Base-by-base conservation (phyloP, 2,888 invertebrate genomes). In the Melolontha melolontha region DNA sequence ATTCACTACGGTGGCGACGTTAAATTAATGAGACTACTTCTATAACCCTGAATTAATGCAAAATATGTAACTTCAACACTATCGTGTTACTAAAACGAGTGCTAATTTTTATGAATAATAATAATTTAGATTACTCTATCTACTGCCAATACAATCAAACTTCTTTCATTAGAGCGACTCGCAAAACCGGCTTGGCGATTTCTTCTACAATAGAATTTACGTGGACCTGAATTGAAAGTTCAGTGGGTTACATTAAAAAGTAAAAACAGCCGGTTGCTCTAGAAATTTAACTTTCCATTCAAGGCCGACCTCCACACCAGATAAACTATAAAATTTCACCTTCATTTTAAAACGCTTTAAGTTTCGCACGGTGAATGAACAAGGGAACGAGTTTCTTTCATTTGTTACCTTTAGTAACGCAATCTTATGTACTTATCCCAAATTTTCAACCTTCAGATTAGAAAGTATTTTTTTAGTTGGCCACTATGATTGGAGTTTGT, bases 251-350 rank as follows among this genome's bases (percentile, higher is more conserved):
- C 22, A 49, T 49, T 49, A 49, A 49, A 62, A 62, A 14, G 59
- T 49, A 62, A 14, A 62, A 14, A 49, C 39, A n/a, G 50, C 22
- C n/a, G 50, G 34, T 52, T 49, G 59, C 47, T 62, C 59, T 47
- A 62, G 47, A 62, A 62, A 47, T 62, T 47, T 62, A 34, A 62
- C 59, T 62, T 62, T 62, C 59, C 47, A 62, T 47, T 62, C 59
- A 62, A 62, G 59, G 59, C 34, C 59, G 42, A 16, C 47, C 47
- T 59, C 47, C 27, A 14, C 14, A 34, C 8, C 44, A 17, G 17
- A 55, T 22, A 6, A 22, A 12, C 51, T 51, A 51, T 17, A 17
- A 42, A 62, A 62, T 62, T 62, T 62, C 59, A 62, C 59, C 47
- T 49, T 47, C 59, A 34, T 11, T 34, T 10, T 6, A 8, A n/a